Evolutionary conservation across 2,797 vertebrate genomes (phyloP), one percentile per base, ranked within the genome.

Genomic region (Schizopygopsis pylzovi): DNA sequence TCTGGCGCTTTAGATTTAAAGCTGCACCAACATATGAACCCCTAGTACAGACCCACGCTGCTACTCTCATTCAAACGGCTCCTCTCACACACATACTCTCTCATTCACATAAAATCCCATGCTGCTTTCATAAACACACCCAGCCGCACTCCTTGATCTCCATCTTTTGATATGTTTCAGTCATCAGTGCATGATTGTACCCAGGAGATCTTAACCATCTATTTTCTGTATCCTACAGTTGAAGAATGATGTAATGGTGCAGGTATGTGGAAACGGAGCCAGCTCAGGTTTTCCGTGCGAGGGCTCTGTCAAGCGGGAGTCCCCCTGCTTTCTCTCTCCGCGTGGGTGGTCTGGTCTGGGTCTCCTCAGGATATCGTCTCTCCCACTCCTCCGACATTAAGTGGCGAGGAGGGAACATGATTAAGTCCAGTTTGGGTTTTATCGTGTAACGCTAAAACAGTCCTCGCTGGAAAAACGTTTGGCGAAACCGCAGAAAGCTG

Each of bases 401-500:
- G 83, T 49, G 54, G 76, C 33, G 54, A 83, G 83, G 65, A 75
- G 79, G 85, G 79, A 89, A 85, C 73, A 45, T 78, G 82, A 80
- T 72, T 83, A 85, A 81, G 86, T 73, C 63, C 78, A 65, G 82
- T 88, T 85, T 78, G 72, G 79, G 79, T 88, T 87, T 88, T 85
- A 89, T 88, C 83, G 6, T 78, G 77, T 22, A 59, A 83, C n/a
- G n/a, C 86, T 81, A 80, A 85, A 86, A 83, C n/a, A 59, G 39
- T 79, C 83, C 76, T 65, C 1, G 85, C 76, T 85, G 82, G 68
- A 86, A 82, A 82, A 76, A 59, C 15, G 37, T 41, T 88, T 84
- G 78, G 71, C 25, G 59, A 71, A 56, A 84, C 86, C 52, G 37
- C 71, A 84, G 76, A 68, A 76, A 54, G n/a, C 63, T 45, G 43